These are phyloP conservation scores for Montipora capricornis DNA, from an alignment of 64 coral and sea anemone species.

Conservation along the genomic window DNA sequence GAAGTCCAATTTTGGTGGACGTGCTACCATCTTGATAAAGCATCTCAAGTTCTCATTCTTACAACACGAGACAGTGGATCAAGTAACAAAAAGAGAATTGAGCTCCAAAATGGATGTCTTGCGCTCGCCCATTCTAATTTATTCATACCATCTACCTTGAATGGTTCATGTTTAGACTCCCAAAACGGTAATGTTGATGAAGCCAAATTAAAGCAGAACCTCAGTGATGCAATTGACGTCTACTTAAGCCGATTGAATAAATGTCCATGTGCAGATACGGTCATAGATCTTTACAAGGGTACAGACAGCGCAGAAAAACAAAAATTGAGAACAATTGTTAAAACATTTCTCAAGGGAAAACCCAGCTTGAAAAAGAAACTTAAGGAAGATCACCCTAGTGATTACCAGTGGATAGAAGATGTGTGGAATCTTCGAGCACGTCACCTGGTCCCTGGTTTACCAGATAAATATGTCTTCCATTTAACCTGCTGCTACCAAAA, in stretches of 20 bases:
- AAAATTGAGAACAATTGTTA: too few relatives aligned
- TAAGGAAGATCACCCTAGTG: too few relatives aligned
- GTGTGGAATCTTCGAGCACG: too few relatives aligned
- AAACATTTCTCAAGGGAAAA: too few relatives aligned
- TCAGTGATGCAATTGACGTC: slow-evolving; percentile 69
- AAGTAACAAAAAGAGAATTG: slow-evolving; percentile 58
- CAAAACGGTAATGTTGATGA: slow-evolving; percentile 49
- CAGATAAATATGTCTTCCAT: slow-evolving; percentile 58
- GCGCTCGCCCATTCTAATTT: slow-evolving; percentile 42
- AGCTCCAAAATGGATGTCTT: slow-evolving; percentile 64
- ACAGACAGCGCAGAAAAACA: slow-evolving; percentile 14
- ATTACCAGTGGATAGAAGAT: too few relatives aligned
- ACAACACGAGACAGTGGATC: slow-evolving; percentile 65
- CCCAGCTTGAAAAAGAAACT: too few relatives aligned
- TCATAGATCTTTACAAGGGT: slow-evolving; percentile 61
- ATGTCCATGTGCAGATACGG: slow-evolving; percentile 28
- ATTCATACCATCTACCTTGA: slow-evolving; percentile 71
- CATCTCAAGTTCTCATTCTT: slow-evolving; percentile 26
- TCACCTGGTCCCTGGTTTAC: too few relatives aligned
- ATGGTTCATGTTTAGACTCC: slow-evolving; percentile 70
- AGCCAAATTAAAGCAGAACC: slow-evolving; percentile 51
- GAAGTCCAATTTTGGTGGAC: slow-evolving; percentile 78
- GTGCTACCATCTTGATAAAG: slow-evolving; percentile 53
- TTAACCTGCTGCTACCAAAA: slow-evolving; percentile 31
- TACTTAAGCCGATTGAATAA: slow-evolving; percentile 55